These are phyloP conservation scores for Lithophane ornitopus DNA, from an alignment of 2,888 invertebrate species.

Conservation along the genomic window DNA sequence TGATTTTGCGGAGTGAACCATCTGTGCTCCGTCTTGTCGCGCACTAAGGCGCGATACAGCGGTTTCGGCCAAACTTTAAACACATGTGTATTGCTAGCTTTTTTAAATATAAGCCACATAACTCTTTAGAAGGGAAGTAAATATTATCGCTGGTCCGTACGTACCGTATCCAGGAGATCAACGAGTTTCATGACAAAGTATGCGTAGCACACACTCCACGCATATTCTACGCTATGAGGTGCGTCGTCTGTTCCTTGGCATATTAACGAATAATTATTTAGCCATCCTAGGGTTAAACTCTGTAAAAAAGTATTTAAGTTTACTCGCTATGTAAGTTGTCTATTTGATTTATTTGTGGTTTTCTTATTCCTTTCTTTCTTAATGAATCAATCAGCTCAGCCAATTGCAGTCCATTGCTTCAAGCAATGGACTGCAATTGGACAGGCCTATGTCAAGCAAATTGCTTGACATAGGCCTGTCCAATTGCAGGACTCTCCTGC, in stretches of 20 bases:
- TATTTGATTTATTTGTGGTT: not conserved
- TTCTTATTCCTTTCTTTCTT: not conserved
- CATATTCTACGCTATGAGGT: conserved; percentile 91
- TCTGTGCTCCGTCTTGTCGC: too few species aligned
- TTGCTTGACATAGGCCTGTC: not conserved
- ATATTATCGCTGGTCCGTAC: not conserved
- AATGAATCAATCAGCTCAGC: not conserved
- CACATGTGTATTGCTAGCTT: not conserved
- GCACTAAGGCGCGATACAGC: too few species aligned
- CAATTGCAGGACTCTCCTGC: too few species aligned
- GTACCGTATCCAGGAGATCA: conserved; percentile 94
- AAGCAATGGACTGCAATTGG: too few species aligned
- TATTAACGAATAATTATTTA: conserved; percentile 91
- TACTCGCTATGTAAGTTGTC: not conserved
- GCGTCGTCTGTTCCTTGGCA: conserved; percentile 93
- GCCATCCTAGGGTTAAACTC: conserved; percentile 91
- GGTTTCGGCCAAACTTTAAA: not conserved
- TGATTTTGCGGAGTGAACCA: too few species aligned
- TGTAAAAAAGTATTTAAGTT: conserved; percentile 63
- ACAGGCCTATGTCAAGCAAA: too few species aligned
- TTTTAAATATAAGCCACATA: not conserved
- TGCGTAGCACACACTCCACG: conserved; percentile 90
- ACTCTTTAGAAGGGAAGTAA: not conserved
- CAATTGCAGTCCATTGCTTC: not conserved
- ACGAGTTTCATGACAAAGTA: conserved; percentile 93